A percentile compares a stretch with the other conserved stretches of the same genome.
phyloP scores from a whole-genome alignment of 2,888 invertebrate species.

The Cryptocephalus moraei region DNA sequence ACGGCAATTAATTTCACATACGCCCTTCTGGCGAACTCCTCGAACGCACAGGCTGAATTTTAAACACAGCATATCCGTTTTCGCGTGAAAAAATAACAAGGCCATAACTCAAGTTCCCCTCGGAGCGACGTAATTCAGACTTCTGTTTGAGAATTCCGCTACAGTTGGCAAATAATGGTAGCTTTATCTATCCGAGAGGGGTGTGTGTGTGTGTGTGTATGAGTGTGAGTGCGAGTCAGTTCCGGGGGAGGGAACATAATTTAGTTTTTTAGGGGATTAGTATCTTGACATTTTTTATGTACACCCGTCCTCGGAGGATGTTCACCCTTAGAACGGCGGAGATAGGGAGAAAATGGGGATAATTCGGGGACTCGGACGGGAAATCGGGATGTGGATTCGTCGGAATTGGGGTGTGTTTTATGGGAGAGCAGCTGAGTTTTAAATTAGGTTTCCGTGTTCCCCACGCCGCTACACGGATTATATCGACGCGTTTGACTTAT shows the following conservation, averaged over 20 bases:
- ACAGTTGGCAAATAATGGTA: slow-evolving; percentile 11
- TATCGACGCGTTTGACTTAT: too few species aligned
- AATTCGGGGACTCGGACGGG: too few species aligned
- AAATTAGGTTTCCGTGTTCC: too few species aligned
- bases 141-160: slow-evolving; percentile 10
- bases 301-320: too few species aligned
- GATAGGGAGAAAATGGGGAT: too few species aligned
- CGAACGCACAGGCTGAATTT: slow-evolving; percentile 4
- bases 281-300: background rate
- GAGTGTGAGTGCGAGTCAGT: background rate
- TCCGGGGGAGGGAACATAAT: slow-evolving; percentile 3
- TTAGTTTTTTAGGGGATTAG: slow-evolving; percentile 1
- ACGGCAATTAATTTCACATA: too few species aligned
- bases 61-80: slow-evolving; percentile 13
- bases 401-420: too few species aligned
- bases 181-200: slow-evolving; percentile 7
- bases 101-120: slow-evolving; percentile 12
- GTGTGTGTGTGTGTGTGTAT: background rate
- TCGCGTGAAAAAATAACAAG: slow-evolving; percentile 16
- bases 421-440: too few species aligned
- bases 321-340: background rate
- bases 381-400: too few species aligned
- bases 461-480: too few species aligned
- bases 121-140: slow-evolving; percentile 6
- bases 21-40: background rate